Conservation (phyloP, 2,888 invertebrate species). For the Conops quadrifasciatus region DNA sequence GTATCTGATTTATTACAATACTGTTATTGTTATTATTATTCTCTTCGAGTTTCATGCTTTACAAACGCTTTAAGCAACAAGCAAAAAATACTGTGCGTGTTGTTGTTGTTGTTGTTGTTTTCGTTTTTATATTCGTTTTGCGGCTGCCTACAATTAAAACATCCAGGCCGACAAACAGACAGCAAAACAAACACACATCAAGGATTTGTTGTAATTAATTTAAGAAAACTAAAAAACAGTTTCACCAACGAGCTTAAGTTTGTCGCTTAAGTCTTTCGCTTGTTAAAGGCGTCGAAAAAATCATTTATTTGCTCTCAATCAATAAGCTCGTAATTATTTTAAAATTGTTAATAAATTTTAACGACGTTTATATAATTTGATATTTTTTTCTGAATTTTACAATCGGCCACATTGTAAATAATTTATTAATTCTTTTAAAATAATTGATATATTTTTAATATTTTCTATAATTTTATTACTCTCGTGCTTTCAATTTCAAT, state of each 20-base stretch:
- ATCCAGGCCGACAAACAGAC: too few relatives aligned
- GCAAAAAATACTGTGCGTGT: background rate
- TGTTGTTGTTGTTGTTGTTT: conserved; percentile 2
- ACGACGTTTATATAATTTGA: background rate
- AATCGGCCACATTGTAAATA: background rate
- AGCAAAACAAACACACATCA: too few relatives aligned
- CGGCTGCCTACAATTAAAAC: conserved; percentile 10
- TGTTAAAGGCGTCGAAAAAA: background rate
- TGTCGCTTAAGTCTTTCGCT: background rate
- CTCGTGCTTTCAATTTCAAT: too few relatives aligned
- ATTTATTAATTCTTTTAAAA: background rate
- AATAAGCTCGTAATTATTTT: background rate
- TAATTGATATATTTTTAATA: background rate
- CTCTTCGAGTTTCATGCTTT: too few relatives aligned
- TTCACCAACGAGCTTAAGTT: background rate
- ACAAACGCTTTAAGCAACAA: background rate
- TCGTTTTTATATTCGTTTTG: background rate
- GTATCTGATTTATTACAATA: too few relatives aligned
- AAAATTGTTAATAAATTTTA: background rate
- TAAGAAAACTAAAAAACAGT: too few relatives aligned
- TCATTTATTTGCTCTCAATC: background rate
- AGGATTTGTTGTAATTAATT: too few relatives aligned
- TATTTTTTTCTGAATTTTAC: background rate
- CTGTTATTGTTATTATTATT: too few relatives aligned
- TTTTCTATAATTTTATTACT: too few relatives aligned